phyloP scores from a whole-genome alignment of 2,888 invertebrate species.

The Elegia similella region DNA sequence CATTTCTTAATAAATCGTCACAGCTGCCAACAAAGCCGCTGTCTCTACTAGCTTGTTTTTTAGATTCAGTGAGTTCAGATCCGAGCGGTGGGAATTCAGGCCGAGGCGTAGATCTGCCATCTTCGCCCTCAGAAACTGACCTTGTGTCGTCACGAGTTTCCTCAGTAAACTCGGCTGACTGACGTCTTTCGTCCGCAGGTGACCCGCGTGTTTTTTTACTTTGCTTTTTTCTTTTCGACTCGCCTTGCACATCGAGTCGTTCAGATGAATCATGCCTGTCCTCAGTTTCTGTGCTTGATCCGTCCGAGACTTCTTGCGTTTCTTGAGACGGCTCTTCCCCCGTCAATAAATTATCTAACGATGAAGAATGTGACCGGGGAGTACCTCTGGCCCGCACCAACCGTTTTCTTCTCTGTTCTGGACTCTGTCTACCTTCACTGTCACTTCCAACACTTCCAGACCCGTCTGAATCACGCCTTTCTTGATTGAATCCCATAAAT shows the following conservation, averaged over 20 bases:
- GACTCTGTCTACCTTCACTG: slow-evolving; percentile 93
- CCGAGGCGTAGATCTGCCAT: slow-evolving; percentile 85
- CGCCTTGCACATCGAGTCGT: slow-evolving; percentile 88
- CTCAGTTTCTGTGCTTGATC: slow-evolving; percentile 88
- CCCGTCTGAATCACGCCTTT: slow-evolving; percentile 89
- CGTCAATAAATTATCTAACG: slow-evolving; percentile 88
- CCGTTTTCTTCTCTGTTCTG: slow-evolving; percentile 91
- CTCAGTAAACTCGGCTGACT: slow-evolving; percentile 83
- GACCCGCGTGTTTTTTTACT: slow-evolving; percentile 85
- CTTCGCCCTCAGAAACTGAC: slow-evolving; percentile 84
- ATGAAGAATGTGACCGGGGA: slow-evolving; percentile 90
- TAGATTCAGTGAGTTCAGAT: slow-evolving; percentile 83
- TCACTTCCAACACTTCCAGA: slow-evolving; percentile 95
- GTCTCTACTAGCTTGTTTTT: slow-evolving; percentile 92
- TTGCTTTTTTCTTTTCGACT: slow-evolving; percentile 91
- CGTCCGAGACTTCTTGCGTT: slow-evolving; percentile 85
- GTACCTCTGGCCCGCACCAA: slow-evolving; percentile 91
- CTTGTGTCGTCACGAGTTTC: slow-evolving; percentile 82
- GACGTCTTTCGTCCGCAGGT: slow-evolving; percentile 84
- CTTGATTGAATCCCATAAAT: slow-evolving; percentile 90
- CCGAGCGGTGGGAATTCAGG: slow-evolving; percentile 83
- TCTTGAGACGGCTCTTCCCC: slow-evolving; percentile 81
- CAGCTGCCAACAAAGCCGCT: slow-evolving; percentile 95
- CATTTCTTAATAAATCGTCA: slow-evolving; percentile 89
- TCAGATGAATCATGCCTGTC: slow-evolving; percentile 85